Evolutionary conservation across 2,888 invertebrate genomes (phyloP).

Genomic region (Mythimna ferrago): DNA sequence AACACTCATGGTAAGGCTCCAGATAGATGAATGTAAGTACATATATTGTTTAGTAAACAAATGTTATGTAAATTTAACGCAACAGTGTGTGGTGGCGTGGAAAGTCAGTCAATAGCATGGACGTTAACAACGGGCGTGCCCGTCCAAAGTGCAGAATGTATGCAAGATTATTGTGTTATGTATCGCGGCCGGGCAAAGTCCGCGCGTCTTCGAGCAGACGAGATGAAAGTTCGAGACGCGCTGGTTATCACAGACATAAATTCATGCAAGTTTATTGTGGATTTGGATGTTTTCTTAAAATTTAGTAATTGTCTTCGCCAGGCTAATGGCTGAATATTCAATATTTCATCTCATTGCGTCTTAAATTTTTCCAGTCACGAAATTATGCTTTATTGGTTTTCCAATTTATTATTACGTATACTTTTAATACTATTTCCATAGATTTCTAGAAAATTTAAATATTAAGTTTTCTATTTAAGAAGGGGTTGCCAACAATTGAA

Average conservation of each 20-base stretch:
- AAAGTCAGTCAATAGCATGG: conserved; percentile 16
- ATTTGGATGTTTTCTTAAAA: too few relatives aligned
- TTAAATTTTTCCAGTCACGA: too few relatives aligned
- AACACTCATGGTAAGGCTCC: too few relatives aligned
- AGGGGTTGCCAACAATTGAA: too few relatives aligned
- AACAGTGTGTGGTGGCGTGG: conserved; percentile 1
- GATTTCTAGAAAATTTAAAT: too few relatives aligned
- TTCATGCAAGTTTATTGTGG: background rate
- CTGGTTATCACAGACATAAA: background rate
- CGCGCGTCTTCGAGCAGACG: background rate
- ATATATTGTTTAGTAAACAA: conserved; percentile 3
- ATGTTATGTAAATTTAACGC: background rate
- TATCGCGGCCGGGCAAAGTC: conserved; percentile 8
- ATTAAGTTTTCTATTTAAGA: too few relatives aligned
- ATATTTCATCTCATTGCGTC: too few relatives aligned
- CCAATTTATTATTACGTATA: too few relatives aligned
- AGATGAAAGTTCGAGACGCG: background rate
- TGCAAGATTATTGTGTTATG: background rate
- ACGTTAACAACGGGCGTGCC: background rate
- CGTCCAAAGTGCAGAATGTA: conserved; percentile 16
- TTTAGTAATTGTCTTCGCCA: too few relatives aligned
- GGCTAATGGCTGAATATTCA: too few relatives aligned
- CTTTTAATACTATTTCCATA: too few relatives aligned
- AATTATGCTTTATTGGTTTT: too few relatives aligned
- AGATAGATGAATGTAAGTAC: background rate